These are phyloP conservation scores for Bucorvus abyssinicus DNA, from an alignment of 2,797 vertebrate species.

Conservation along the genomic window DNA sequence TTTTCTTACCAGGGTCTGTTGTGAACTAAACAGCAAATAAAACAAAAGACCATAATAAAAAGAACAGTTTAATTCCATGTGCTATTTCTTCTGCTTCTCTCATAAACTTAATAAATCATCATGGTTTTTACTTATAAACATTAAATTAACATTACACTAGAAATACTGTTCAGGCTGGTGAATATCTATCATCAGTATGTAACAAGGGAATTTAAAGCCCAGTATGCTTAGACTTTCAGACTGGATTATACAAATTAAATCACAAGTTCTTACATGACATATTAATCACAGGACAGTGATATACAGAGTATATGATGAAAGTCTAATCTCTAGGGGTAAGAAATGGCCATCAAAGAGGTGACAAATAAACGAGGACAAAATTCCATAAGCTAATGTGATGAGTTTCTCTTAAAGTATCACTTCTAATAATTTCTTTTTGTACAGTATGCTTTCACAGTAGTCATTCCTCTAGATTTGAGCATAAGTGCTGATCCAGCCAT, in stretches of 20 bases:
- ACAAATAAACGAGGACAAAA: neutral
- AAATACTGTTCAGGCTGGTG: neutral
- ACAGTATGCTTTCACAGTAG: neutral
- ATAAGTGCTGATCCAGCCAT: neutral
- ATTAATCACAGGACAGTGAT: neutral
- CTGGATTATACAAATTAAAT: neutral
- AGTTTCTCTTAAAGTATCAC: neutral
- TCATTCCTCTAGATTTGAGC: neutral
- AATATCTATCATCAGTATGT: neutral
- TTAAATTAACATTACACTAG: neutral
- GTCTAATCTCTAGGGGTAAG: neutral
- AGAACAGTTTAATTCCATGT: neutral
- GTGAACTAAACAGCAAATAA: neutral
- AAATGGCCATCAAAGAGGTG: neutral
- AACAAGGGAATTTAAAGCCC: neutral
- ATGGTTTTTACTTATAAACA: neutral
- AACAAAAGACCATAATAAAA: neutral
- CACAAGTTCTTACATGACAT: neutral
- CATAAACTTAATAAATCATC: neutral
- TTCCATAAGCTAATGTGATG: neutral
- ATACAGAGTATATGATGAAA: neutral
- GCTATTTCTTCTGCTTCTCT: neutral
- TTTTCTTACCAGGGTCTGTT: neutral
- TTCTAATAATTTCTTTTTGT: neutral
- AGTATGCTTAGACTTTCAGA: neutral